Evolutionary conservation across 2,113 vertebrate genomes (phyloP), one percentile per base, ranked within the genome.

Genomic region (Trochalopteron elliotii): DNA sequence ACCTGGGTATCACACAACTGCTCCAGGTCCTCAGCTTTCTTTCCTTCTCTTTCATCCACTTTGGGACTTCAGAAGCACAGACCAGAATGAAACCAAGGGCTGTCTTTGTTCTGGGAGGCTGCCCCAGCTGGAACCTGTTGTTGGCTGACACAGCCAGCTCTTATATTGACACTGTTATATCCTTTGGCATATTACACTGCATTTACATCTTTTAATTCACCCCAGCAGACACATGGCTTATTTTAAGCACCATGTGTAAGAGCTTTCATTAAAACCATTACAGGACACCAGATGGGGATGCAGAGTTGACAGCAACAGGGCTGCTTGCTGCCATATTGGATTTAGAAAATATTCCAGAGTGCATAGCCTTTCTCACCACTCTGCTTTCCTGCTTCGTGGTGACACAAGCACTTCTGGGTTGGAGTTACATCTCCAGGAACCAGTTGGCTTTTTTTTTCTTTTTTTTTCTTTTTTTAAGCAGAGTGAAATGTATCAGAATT

Each of bases 81-180:
- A 85, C 91, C 82, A 90, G 47, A 57, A 39, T 76, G 95, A 89
- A 96, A 96, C 97, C 97, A 96, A 97, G 85, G 95, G 86, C 90
- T 97, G 81, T 90, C 97, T 97, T 98, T 97, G 95, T 97, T 97
- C 95, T 42, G 8, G 65, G 92, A 45, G 76, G 83, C 95, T 96
- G 90, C 96, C 96, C 97, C 98, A 98, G 97, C 97, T 98, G 98
- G 97, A 98, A 97, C 89, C 83, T 94, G 94, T 97, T 97, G 96
- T 75, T 97, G 94, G 87, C 96, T 97, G 96, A 97, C 95, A 96
- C 89, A 94, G 95, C 93, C 94, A 92, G 89, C 96, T 97, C 97
- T 97, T 96, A 91, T 95, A 95, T 89, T 81, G 95, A 97, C 94
- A 90, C 93, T 90, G 60, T 98, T 97, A 98, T 94, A 98, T 97